A percentile compares a stretch with the other conserved stretches of the same genome.
Evolutionary conservation across 2,888 invertebrate species (phyloP).

Genomic region (Xestia xanthographa): DNA sequence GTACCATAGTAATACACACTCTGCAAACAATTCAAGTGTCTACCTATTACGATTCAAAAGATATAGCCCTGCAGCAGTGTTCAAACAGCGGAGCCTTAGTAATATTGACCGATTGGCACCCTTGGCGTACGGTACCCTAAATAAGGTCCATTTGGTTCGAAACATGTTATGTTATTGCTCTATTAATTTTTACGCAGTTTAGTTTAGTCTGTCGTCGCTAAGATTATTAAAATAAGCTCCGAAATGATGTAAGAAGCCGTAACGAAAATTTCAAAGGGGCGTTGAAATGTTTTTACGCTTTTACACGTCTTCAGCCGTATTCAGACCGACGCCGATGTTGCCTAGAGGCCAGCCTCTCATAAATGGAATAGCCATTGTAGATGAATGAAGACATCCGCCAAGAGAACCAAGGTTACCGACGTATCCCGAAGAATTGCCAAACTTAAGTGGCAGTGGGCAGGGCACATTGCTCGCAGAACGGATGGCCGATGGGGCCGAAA

Average conservation of each 20-base stretch:
- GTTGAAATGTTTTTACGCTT: slow-evolving; percentile 17
- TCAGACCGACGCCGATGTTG: not conserved
- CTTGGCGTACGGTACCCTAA: not conserved
- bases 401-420: no score
- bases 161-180: slow-evolving; percentile 30
- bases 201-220: slow-evolving; percentile 13
- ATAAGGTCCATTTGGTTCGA: slow-evolving; percentile 9
- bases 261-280: slow-evolving; percentile 24
- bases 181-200: slow-evolving; percentile 36
- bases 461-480: no score
- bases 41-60: not conserved
- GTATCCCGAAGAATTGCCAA: no score
- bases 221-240: slow-evolving; percentile 33
- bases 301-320: not conserved
- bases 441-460: no score
- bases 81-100: not conserved
- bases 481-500: no score
- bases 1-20: not conserved
- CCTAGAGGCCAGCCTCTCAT: not conserved
- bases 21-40: not conserved
- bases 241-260: slow-evolving; percentile 6
- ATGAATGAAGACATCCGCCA: no score
- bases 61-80: not conserved
- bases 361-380: not conserved
- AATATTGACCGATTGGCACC: not conserved